Base-by-base conservation (phyloP, 1,140 invertebrate genomes). In the Cepaea nemoralis region DNA sequence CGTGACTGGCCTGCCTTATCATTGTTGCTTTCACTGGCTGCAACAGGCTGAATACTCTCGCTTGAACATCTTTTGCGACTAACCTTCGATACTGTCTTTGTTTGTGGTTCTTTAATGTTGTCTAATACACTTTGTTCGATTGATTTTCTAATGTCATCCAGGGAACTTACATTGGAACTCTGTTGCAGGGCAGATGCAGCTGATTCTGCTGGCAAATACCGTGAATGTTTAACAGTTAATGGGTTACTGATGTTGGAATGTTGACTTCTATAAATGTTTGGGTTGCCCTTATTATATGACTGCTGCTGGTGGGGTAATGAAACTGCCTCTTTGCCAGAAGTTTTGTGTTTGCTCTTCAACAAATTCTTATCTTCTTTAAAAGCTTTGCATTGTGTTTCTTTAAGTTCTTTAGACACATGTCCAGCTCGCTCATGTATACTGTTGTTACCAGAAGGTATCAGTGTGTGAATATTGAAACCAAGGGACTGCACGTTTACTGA, bases 61-160 rank as follows among this genome's bases (percentile, higher is more conserved):
- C n/a, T 31, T 63, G 59, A 63, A 31, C n/a, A 63, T 63, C 59
- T 63, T 31, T 6, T 63, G 5, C 16, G 59, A n/a, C 33, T 63
- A 27, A 6, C 16, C 59, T 63, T 31, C 2, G 59, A 16, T 31
- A 27, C n/a, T 31, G n/a, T 16, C 55, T n/a, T 63, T 63, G 5
- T 31, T 19, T 63, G 59, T 5, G n/a, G 59, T 10, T 63, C 6
- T 42, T 70, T 27, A 31, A 45, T 5, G 27, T 74, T 12, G 6
- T 31, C 45, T 27, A 77, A 63, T 19, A 77, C 75, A 77, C n/a
- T 76, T 59, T 77, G 35, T 66, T 77, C 75, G 37, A 77, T 77
- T 35, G 48, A 63, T 16, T 77, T 63, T 50, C 22, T 59, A 8
- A 77, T 77, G 0, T 77, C 75, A 66, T 77, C 75, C 27, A 77